These are phyloP conservation scores for Athene cunicularia DNA, from an alignment of 2,113 vertebrate genomes.

Conservation along the genomic window DNA sequence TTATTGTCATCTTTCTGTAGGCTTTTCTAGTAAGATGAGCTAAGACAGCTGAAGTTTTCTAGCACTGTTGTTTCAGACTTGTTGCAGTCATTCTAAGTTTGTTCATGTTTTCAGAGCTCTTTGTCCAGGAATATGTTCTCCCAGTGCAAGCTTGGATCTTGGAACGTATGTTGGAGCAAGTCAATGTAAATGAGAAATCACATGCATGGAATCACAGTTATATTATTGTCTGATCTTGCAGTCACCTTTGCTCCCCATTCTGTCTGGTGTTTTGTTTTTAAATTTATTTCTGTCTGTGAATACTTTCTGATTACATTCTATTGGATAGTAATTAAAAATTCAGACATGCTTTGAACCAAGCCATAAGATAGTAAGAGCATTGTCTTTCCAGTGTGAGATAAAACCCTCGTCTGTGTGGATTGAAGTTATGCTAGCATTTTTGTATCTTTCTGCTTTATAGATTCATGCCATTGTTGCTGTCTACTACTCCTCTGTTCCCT, in stretches of 20 bases:
- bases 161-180: background rate
- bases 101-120: background rate
- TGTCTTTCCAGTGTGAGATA: background rate
- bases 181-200: background rate
- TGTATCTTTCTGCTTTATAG: background rate
- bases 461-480: background rate
- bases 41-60: background rate
- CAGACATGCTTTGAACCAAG: background rate
- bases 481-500: background rate
- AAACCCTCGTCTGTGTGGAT: background rate
- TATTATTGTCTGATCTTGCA: background rate
- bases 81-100: background rate
- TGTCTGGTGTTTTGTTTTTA: background rate
- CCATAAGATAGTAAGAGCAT: background rate
- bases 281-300: background rate
- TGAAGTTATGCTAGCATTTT: background rate
- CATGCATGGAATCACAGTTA: background rate
- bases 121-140: background rate
- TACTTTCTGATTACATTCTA: background rate
- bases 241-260: background rate
- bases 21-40: background rate
- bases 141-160: background rate
- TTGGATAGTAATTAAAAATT: background rate
- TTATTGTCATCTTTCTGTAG: background rate
- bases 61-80: background rate